phyloP scores from a whole-genome alignment of 2,888 invertebrate genomes.

The Stictocephala bisonia region DNA sequence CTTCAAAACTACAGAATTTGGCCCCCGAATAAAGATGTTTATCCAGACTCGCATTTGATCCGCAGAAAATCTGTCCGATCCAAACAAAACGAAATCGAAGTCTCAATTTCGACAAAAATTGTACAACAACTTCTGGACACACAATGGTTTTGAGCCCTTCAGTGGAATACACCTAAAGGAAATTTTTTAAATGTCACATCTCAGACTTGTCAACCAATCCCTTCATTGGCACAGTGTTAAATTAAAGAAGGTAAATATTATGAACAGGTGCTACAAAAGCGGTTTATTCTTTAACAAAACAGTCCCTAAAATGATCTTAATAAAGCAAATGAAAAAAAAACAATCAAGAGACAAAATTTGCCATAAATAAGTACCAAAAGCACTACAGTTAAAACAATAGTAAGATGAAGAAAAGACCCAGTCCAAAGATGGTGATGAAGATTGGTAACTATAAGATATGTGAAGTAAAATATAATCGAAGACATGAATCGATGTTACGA shows the following conservation, averaged over 20 bases:
- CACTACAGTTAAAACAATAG: too few relatives aligned
- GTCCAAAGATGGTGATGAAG: background rate
- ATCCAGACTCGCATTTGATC: background rate
- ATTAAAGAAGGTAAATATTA: too few relatives aligned
- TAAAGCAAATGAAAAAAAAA: too few relatives aligned
- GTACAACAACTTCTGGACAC: background rate
- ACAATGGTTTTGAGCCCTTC: too few relatives aligned
- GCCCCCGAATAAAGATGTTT: slow-evolving; percentile 46
- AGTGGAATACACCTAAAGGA: too few relatives aligned
- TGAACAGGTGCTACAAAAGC: background rate
- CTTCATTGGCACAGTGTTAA: too few relatives aligned
- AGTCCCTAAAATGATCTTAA: slow-evolving; percentile 28
- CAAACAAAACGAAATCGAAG: background rate
- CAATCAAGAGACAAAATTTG: too few relatives aligned
- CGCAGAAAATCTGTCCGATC: slow-evolving; percentile 28
- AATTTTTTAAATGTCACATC: too few relatives aligned
- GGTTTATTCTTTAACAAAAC: slow-evolving; percentile 4
- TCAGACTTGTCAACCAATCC: too few relatives aligned
- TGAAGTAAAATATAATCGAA: slow-evolving; percentile 8
- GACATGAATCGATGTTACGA: slow-evolving; percentile 23
- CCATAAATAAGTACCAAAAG: too few relatives aligned
- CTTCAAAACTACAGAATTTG: slow-evolving; percentile 51
- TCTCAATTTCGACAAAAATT: background rate
- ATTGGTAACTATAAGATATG: background rate
- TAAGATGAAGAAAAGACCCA: background rate